phyloP scores from a whole-genome alignment of 2,888 invertebrate genomes.

The Odontomyia ornata region DNA sequence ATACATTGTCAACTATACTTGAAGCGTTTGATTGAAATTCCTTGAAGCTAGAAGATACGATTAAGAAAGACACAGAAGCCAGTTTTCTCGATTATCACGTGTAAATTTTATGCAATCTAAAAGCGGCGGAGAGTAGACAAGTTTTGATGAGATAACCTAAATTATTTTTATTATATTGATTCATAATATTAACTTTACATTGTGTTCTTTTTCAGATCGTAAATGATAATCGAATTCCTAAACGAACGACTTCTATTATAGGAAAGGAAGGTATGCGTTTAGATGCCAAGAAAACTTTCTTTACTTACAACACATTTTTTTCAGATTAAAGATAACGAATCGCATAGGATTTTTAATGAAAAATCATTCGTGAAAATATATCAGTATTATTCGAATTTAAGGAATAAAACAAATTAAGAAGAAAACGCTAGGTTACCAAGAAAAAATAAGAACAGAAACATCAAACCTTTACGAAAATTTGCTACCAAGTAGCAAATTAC shows the following conservation, averaged over 20 bases:
- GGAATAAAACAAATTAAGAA: background rate
- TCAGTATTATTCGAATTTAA: constrained; percentile 49
- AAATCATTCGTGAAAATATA: constrained; percentile 45
- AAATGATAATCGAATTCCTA: constrained; percentile 49
- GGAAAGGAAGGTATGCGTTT: constrained; percentile 42
- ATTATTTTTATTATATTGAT: too few relatives aligned
- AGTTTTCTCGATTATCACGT: too few relatives aligned
- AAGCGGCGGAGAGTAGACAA: too few relatives aligned
- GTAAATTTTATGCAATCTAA: too few relatives aligned
- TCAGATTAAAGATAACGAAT: constrained; percentile 45
- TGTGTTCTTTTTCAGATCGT: constrained; percentile 34
- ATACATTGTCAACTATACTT: too few relatives aligned
- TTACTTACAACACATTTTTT: constrained; percentile 37
- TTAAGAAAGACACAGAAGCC: too few relatives aligned
- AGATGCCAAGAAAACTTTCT: too few relatives aligned
- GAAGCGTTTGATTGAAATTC: too few relatives aligned
- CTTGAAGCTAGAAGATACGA: too few relatives aligned
- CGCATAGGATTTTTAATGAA: constrained; percentile 39
- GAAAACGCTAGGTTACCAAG: background rate
- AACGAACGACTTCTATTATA: constrained; percentile 49
- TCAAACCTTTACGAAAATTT: background rate
- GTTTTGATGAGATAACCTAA: too few relatives aligned
- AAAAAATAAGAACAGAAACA: background rate
- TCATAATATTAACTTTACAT: too few relatives aligned
- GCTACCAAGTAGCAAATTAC: constrained; percentile 20